These are phyloP conservation scores for Montipora capitata DNA, from an alignment of 92 coral and sea anemone species.

Conservation along the genomic window DNA sequence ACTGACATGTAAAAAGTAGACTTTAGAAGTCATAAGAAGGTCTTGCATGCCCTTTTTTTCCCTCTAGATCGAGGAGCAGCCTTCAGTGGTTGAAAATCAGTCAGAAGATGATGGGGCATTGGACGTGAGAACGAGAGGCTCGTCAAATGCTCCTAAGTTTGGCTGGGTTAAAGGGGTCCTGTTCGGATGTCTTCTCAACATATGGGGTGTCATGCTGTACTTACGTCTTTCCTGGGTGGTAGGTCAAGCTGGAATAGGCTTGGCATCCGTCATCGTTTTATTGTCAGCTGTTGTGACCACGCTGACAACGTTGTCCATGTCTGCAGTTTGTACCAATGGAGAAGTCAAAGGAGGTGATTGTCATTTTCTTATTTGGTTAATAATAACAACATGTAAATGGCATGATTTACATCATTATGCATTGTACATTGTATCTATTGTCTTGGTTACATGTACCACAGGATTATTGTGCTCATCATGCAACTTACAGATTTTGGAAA, in stretches of 20 bases:
- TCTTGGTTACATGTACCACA: too few relatives aligned
- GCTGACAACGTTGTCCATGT: constrained; percentile 95
- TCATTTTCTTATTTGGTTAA: not conserved
- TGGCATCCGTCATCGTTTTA: constrained; percentile 82
- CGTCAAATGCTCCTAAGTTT: constrained; percentile 81
- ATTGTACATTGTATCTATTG: too few relatives aligned
- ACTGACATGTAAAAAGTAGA: not conserved
- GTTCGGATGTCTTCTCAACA: constrained; percentile 94
- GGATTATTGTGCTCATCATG: too few relatives aligned
- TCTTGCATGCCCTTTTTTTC: not conserved
- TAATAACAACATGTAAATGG: too few relatives aligned
- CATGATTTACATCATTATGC: too few relatives aligned
- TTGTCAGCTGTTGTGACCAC: constrained; percentile 92
- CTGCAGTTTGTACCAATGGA: constrained; percentile 99
- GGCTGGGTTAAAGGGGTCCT: constrained; percentile 99
- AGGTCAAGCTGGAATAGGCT: constrained; percentile 98
- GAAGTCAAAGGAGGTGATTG: constrained; percentile 94
- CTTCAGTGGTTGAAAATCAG: not conserved
- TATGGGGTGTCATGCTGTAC: constrained; percentile 99
- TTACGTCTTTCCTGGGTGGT: constrained; percentile 95
- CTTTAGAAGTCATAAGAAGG: too few relatives aligned
- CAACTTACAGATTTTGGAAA: too few relatives aligned
- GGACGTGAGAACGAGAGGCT: constrained; percentile 7
- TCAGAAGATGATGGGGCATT: constrained; percentile 1
- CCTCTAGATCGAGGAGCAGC: not conserved